phyloP scores from a whole-genome alignment of 2,797 vertebrate genomes.

The Heteromormyrus szaboi region DNA sequence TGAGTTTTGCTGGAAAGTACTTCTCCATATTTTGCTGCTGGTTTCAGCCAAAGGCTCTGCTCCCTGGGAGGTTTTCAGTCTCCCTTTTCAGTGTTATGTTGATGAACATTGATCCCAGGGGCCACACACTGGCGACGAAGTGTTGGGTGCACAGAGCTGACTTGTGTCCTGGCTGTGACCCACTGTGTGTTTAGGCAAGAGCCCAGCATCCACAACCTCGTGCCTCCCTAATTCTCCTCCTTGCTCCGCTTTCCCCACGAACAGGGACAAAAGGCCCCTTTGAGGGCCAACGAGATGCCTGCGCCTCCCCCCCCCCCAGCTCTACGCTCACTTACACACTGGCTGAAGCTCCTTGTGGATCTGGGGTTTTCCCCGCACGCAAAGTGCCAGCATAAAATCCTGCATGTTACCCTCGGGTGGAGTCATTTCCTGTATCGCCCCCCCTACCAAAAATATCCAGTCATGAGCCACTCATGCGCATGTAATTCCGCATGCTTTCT shows the following conservation, averaged over 20 bases:
- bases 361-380: constrained; percentile 8
- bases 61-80: constrained; percentile 41
- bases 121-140: constrained; percentile 47
- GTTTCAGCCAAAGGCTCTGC: not conserved
- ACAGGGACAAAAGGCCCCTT: constrained; percentile 66
- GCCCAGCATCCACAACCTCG: constrained; percentile 48
- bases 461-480: constrained; percentile 23
- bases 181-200: constrained; percentile 69
- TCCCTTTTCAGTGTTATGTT: constrained; percentile 51
- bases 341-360: constrained; percentile 22
- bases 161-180: constrained; percentile 57
- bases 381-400: constrained; percentile 40
- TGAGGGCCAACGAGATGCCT: constrained; percentile 41
- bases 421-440: constrained; percentile 59
- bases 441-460: constrained; percentile 6
- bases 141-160: constrained; percentile 57
- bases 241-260: constrained; percentile 21
- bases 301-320: not conserved
- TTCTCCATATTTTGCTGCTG: not conserved
- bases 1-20: not conserved
- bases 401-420: constrained; percentile 51
- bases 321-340: constrained; percentile 12
- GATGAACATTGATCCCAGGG: constrained; percentile 45
- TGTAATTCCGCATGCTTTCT: not conserved
- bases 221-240: not conserved